These are phyloP conservation scores for Synergus japonicus DNA, from an alignment of 2,888 invertebrate species.

Conservation along the genomic window DNA sequence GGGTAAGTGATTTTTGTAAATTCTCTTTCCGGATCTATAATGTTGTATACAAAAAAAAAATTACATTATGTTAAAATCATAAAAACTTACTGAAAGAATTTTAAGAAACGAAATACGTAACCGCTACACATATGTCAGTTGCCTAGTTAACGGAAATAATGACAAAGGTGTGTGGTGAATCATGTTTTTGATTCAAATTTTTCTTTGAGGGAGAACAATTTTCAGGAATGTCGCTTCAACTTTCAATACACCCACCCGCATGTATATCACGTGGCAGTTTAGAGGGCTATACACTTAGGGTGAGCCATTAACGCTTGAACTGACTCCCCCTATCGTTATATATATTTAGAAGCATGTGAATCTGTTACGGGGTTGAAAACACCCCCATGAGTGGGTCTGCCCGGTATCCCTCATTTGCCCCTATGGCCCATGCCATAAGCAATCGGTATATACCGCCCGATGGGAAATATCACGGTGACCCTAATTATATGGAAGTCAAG, in stretches of 20 bases:
- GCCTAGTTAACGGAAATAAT: neutral
- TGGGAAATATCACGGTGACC: constrained; percentile 42
- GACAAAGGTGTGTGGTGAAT: constrained; percentile 12
- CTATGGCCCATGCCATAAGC: neutral
- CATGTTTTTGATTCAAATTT: neutral
- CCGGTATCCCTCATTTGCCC: constrained; percentile 45
- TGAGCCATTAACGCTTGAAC: constrained; percentile 1
- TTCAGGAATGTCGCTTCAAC: constrained; percentile 25
- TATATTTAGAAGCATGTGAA: constrained; percentile 70
- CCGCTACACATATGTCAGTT: neutral
- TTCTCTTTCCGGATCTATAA: too few species aligned
- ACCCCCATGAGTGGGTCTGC: constrained; percentile 62
- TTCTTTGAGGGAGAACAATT: neutral
- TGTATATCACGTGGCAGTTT: constrained; percentile 32
- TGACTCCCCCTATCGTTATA: constrained; percentile 57
- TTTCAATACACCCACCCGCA: constrained; percentile 43
- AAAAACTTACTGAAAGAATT: neutral
- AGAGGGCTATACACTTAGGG: constrained; percentile 13
- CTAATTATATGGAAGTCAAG: constrained; percentile 35
- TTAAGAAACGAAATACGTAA: neutral
- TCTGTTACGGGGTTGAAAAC: constrained; percentile 67
- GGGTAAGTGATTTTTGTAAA: too few species aligned
- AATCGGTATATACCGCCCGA: neutral
- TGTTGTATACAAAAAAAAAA: too few species aligned
- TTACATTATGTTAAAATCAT: neutral